Base-by-base conservation (phyloP, 2,113 vertebrate genomes). In the Cebidichthys violaceus region DNA sequence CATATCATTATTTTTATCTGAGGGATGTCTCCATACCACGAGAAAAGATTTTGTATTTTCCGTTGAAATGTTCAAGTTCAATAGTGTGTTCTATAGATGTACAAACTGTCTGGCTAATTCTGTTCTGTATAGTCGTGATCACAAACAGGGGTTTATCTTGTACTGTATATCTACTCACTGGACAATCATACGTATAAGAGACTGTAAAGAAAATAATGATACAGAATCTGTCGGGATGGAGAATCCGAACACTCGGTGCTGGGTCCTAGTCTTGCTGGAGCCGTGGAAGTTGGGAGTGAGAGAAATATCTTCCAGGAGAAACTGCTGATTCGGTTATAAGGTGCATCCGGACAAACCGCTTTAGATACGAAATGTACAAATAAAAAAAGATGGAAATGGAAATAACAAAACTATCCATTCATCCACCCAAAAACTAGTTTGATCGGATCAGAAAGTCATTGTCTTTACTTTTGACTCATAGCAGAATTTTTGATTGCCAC, bases 151-250 rank as follows among this genome's bases (percentile, higher is more conserved):
- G 91, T 94, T 93, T 92, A 94, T 94, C 92, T 92, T 91, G 93
- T 94, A 94, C 93, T 94, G 93, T 94, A 93, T 90, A 94, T 92
- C 87, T 91, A 92, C 88, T 93, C 92, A 94, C 90, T 92, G 93
- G 93, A 94, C 93, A 94, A 94, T 94, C 93, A 94, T 87, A 80
- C 27, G 57, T 92, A 85, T 80, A 86, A 88, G 81, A 90, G 88
- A 88, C 81, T 93, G 89, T 91, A 93, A 91, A 92, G 82, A 90
- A 92, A 87, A 90, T 79, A 86, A 90, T 79, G 62, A 88, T 86
- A 77, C 74, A 72, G 81, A 87, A 90, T 83, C 68, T 86, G 81
- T 77, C 41, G 60, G 79, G 74, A 68, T 64, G 67, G 81, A 77
- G 65, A 86, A 88, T 81, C 70, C 74, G 76, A 88, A 88, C 70